These are phyloP conservation scores for Mylabris phalerata DNA, from an alignment of 1,140 invertebrate species.

Conservation along the genomic window DNA sequence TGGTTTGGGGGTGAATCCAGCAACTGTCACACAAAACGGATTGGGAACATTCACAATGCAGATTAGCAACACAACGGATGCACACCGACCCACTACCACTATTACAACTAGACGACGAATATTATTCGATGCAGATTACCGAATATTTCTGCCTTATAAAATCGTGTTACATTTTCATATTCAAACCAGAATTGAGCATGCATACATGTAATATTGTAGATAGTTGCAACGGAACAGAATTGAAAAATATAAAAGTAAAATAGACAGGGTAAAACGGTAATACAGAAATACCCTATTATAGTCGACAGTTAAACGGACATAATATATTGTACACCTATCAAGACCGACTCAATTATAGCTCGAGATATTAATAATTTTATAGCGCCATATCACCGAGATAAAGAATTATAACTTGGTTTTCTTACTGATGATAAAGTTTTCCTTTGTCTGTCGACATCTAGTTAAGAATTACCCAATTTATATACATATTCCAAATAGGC, in stretches of 20 bases:
- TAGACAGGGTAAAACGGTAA: neutral
- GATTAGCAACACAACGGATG: constrained; percentile 21
- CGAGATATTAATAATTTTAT: constrained; percentile 41
- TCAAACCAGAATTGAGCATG: too few species aligned
- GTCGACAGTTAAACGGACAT: constrained; percentile 31
- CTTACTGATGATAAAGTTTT: constrained; percentile 22
- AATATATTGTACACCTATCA: constrained; percentile 35
- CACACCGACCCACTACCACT: neutral
- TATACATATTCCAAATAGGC: constrained; percentile 24
- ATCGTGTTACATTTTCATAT: neutral
- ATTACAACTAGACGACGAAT: neutral
- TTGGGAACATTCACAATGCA: constrained; percentile 31
- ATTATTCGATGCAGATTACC: constrained; percentile 21
- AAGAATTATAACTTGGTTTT: constrained; percentile 38
- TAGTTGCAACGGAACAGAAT: too few species aligned
- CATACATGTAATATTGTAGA: too few species aligned
- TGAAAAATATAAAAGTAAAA: too few species aligned
- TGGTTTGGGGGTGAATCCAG: constrained; percentile 19
- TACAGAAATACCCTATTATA: constrained; percentile 6
- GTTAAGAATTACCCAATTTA: constrained; percentile 24
- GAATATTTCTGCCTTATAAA: constrained; percentile 3
- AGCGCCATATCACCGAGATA: constrained; percentile 33
- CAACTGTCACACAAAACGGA: constrained; percentile 32
- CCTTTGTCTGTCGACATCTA: constrained; percentile 16
- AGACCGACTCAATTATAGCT: constrained; percentile 35